These are phyloP conservation scores for Acromyrmex heyeri DNA, from an alignment of 1,140 invertebrate genomes.

Conservation along the genomic window DNA sequence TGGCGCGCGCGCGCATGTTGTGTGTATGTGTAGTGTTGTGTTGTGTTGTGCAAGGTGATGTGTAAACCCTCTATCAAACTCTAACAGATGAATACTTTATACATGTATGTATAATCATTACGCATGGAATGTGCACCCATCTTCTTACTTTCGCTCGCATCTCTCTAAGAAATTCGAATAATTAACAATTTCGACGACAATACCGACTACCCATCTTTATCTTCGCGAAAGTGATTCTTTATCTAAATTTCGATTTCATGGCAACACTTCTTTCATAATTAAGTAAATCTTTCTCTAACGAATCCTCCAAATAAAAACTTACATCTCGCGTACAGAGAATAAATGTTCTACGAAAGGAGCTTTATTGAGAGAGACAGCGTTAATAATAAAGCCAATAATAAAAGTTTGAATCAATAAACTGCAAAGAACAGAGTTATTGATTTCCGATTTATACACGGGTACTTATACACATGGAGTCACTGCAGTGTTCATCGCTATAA, in stretches of 20 bases:
- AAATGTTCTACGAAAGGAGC: not conserved
- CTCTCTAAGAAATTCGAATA: constrained; percentile 28
- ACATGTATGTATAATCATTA: constrained; percentile 71
- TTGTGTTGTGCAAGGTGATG: not conserved
- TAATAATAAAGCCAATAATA: constrained; percentile 5
- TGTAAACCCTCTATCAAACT: constrained; percentile 77
- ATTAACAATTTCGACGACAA: constrained; percentile 40
- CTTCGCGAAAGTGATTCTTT: constrained; percentile 12
- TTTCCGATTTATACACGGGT: constrained; percentile 13
- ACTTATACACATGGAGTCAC: not conserved
- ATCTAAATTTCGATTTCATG: constrained; percentile 1
- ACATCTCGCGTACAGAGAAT: not conserved
- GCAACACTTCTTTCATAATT: not conserved
- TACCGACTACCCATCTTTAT: not conserved
- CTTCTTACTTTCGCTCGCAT: constrained; percentile 65
- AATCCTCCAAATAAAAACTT: not conserved
- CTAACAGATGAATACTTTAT: constrained; percentile 78
- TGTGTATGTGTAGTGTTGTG: not conserved
- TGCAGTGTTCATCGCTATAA: not conserved
- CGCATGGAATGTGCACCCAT: constrained; percentile 80
- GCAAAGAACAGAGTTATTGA: constrained; percentile 9
- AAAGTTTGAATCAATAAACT: constrained; percentile 15
- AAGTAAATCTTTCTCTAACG: not conserved
- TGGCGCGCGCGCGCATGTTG: constrained; percentile 12
- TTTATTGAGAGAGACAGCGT: not conserved